phyloP scores from a whole-genome alignment of 2,888 invertebrate species.

The Oscheius myriophilus region DNA sequence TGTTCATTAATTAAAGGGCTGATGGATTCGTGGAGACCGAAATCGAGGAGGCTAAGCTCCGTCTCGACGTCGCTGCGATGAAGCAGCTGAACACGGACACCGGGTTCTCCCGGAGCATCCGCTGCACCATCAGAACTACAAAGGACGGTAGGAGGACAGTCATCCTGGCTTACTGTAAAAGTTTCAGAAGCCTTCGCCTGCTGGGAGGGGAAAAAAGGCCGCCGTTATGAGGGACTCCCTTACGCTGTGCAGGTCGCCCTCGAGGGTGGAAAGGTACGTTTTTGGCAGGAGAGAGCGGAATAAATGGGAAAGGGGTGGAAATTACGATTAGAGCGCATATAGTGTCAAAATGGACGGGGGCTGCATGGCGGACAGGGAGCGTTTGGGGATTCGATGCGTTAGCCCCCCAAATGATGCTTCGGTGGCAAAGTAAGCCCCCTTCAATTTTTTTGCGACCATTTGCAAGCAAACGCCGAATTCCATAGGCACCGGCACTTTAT shows the following conservation, averaged over 20 bases:
- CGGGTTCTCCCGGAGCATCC: conserved; percentile 33
- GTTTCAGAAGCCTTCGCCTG: conserved; percentile 2
- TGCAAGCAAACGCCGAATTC: no score
- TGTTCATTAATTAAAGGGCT: neutral
- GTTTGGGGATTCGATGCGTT: no score
- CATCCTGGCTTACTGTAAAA: neutral
- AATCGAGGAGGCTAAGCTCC: conserved; percentile 26
- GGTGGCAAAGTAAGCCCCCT: no score
- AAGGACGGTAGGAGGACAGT: neutral
- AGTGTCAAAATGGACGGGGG: no score
- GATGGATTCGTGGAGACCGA: conserved; percentile 20
- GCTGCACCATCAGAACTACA: conserved; percentile 31
- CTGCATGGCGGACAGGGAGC: no score
- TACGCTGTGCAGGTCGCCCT: neutral
- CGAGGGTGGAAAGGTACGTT: neutral
- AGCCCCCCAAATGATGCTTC: no score
- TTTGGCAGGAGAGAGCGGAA: neutral
- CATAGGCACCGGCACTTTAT: no score
- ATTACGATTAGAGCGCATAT: no score
- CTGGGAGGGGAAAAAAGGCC: conserved; percentile 29
- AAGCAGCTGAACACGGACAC: conserved; percentile 35
- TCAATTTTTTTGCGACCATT: no score
- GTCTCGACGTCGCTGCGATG: conserved; percentile 29
- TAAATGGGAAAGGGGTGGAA: no score
- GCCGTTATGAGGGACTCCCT: conserved; percentile 13